Evolutionary conservation across 2,113 vertebrate genomes (phyloP).

Genomic region (Zapornia atra): DNA sequence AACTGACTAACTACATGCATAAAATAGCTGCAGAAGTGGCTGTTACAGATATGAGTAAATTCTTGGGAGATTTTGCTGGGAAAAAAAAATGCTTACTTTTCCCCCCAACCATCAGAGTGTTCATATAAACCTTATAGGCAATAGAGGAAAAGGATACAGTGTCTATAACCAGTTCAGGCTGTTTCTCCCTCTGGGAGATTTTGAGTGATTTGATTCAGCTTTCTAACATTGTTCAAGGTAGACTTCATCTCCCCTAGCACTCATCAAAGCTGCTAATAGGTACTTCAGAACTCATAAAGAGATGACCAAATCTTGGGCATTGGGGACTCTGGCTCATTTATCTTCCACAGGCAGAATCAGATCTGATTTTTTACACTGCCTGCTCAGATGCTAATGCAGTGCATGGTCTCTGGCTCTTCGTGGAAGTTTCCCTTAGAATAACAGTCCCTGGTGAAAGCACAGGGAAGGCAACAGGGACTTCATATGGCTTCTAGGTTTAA

Average conservation of each 20-base stretch:
- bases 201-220: conserved; percentile 80
- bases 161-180: conserved; percentile 71
- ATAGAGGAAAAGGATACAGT: conserved; percentile 33
- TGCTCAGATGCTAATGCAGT: conserved; percentile 65
- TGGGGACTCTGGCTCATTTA: conserved; percentile 80
- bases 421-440: conserved; percentile 52
- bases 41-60: conserved; percentile 67
- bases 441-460: conserved; percentile 31
- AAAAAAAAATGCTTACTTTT: conserved; percentile 44
- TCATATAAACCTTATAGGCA: conserved; percentile 75
- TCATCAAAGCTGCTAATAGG: conserved; percentile 85
- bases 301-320: conserved; percentile 80
- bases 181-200: conserved; percentile 76
- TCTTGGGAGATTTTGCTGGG: conserved; percentile 56
- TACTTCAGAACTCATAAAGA: conserved; percentile 85
- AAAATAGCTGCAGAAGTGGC: conserved; percentile 59
- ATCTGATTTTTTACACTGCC: conserved; percentile 79
- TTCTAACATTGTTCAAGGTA: conserved; percentile 81
- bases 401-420: conserved; percentile 49
- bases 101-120: not conserved
- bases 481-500: not conserved
- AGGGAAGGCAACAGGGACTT: not conserved
- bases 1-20: conserved; percentile 27
- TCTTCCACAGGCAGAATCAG: conserved; percentile 80
- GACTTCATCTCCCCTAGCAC: conserved; percentile 83